Base-by-base conservation (phyloP, 1,140 invertebrate genomes). In the Atta cephalotes region DNA sequence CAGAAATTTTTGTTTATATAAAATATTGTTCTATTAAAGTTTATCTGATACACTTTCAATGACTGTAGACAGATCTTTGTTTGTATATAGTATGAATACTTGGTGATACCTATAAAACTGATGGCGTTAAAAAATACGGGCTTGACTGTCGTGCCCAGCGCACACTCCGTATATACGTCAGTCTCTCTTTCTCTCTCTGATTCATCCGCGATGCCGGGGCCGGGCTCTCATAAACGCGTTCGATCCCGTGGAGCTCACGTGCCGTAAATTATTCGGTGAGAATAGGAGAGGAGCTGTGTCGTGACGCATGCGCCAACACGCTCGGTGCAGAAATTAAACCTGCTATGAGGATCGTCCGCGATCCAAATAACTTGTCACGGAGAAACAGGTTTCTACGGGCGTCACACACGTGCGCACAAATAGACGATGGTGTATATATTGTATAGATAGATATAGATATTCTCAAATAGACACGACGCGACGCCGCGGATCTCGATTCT, bases 261-360 rank as follows among this genome's bases (percentile, higher is more conserved):
- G 89, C 88, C 74, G 89, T 90, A 90, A 90, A 90, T 90, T 90
- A 89, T 89, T 90, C 85, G 88, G 89, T 89, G 89, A 90, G 89
- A 90, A 90, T 89, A 89, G 89, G 88, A 87, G 85, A 90, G 88
- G 85, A 86, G 85, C 85, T 80, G 89, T 90, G 88, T 85, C 88
- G 88, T 71, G 60, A 77, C 88, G 88, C 86, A 90, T 90, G 89
- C 89, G 89, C 89, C 85, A 58, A 21, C 70, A 84, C 58, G 71
- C 63, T 79, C 79, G 63, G 35, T 60, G 86, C 86, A 90, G 89
- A 88, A 90, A 90, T 90, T 87, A 90, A 90, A 87, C 86, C 70
- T 70, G 80, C 77, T 58, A 35, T 39, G 65, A 87, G 80, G 80
- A 89, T 90, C 85, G 86, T 86, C 70, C 85, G 86, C 77, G 88